phyloP scores from a whole-genome alignment of 1,140 invertebrate genomes.

The honey bee (Apis mellifera) region DNA sequence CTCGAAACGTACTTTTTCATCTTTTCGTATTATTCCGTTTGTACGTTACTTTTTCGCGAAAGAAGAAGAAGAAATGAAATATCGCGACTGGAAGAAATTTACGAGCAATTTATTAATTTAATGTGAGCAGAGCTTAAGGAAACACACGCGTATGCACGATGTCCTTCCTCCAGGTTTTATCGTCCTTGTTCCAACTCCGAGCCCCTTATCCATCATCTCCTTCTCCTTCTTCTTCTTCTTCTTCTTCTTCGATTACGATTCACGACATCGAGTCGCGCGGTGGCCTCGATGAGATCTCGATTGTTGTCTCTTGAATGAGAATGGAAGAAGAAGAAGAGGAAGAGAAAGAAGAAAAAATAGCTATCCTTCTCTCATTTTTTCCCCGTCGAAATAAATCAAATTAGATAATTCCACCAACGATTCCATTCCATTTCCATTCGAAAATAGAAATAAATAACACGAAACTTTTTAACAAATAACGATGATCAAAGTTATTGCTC shows the following conservation, averaged over 20 bases:
- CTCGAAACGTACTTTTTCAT: too few species aligned
- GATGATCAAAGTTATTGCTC: not conserved
- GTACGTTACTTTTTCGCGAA: too few species aligned
- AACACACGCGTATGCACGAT: not conserved
- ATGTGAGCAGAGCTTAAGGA: constrained; percentile 40
- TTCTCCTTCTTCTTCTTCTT: constrained; percentile 62
- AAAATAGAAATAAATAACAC: too few species aligned
- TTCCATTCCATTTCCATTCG: too few species aligned
- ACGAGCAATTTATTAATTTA: not conserved
- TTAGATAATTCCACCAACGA: not conserved
- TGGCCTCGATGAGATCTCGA: constrained; percentile 46
- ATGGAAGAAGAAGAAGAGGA: not conserved
- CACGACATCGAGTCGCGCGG: constrained; percentile 49
- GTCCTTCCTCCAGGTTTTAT: constrained; percentile 33
- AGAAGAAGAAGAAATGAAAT: too few species aligned
- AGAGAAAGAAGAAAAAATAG: not conserved
- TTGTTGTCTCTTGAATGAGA: constrained; percentile 28
- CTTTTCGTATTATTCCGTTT: too few species aligned
- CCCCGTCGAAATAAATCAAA: not conserved
- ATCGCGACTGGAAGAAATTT: too few species aligned
- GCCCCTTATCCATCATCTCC: constrained; percentile 65
- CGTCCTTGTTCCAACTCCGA: constrained; percentile 35
- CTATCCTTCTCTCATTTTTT: too few species aligned
- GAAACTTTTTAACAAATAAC: too few species aligned
- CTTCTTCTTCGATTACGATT: constrained; percentile 64